Conservation (phyloP, 2,113 vertebrate species). For the Cephalopterus ornatus region DNA sequence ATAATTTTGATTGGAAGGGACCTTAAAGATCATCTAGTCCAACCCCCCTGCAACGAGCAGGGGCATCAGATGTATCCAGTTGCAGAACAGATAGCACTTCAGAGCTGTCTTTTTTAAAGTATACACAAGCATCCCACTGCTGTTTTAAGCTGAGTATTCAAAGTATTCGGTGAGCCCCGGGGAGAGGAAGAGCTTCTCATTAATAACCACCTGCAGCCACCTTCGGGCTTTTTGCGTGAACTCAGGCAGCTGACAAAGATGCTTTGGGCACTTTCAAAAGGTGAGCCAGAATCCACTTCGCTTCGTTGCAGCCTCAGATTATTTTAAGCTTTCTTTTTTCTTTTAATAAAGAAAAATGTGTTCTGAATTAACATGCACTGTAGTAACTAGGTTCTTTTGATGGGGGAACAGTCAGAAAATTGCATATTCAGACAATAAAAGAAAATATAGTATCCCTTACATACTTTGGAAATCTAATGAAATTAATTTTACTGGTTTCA, state of each 20-base stretch:
- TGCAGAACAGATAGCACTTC: not conserved
- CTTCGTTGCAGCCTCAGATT: not conserved
- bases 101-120: not conserved
- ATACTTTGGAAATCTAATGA: not conserved
- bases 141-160: not conserved
- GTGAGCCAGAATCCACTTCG: not conserved
- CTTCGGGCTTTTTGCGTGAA: not conserved
- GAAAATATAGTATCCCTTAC: not conserved
- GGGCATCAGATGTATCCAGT: not conserved
- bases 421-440: not conserved
- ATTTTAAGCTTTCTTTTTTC: not conserved
- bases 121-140: not conserved
- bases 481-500: not conserved
- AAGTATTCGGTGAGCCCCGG: not conserved
- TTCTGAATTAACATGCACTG: not conserved
- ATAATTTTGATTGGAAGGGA: not conserved
- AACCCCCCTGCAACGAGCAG: not conserved
- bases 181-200: not conserved
- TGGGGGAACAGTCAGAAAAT: not conserved
- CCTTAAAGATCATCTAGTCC: not conserved
- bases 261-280: not conserved
- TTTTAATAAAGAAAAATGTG: not conserved
- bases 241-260: not conserved
- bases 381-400: not conserved
- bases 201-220: not conserved